Evolutionary conservation across 2,888 invertebrate genomes (phyloP), one percentile per base, ranked within the genome.

Genomic region (Eupeodes latifasciatus): DNA sequence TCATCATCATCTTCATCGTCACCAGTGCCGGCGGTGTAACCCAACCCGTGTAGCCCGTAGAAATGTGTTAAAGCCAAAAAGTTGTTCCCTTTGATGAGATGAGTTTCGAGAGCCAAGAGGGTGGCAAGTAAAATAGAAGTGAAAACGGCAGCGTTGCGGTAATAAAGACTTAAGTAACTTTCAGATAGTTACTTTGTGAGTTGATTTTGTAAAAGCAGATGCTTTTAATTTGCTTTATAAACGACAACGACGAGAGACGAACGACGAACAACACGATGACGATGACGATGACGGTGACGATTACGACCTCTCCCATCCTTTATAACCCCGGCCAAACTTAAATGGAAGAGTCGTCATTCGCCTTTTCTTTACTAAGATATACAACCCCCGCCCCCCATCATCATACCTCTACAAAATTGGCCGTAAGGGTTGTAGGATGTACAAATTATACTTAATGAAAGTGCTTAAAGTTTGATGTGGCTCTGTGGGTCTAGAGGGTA

Each of bases 81-180:
- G 80, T 84, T 80, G 69, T 75, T 75, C 57, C 57, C 80, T 84
- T 75, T 80, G 76, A 76, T 27, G 40, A 40, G 80, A 53, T 69
- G 66, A 49, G 59, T 71, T 72, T 72, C 5, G n/a, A 19, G 19
- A 55, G 71, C 44, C 40, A 53, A 36, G 36, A 36, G 53, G 44
- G 71, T 55, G 19, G 51, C 55, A 64, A 66, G 78, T 72, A 57
- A 78, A 72, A 64, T 57, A 27, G 82, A 83, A 71, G 59, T 59
- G 27, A 27, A 62, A 66, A 67, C 66, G 82, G 61, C 53, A 80
- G 75, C 69, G 61, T 81, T 85, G 85, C 53, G 81, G 85, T 85
- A 85, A 81, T 85, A 85, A 85, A 81, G 81, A 85, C 76, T 85
- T 81, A 81, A 85, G 81, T 76, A 59, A 81, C 81, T 81, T 85